phyloP scores from a whole-genome alignment of 1,140 invertebrate species.

The Oryctes rhinoceros region DNA sequence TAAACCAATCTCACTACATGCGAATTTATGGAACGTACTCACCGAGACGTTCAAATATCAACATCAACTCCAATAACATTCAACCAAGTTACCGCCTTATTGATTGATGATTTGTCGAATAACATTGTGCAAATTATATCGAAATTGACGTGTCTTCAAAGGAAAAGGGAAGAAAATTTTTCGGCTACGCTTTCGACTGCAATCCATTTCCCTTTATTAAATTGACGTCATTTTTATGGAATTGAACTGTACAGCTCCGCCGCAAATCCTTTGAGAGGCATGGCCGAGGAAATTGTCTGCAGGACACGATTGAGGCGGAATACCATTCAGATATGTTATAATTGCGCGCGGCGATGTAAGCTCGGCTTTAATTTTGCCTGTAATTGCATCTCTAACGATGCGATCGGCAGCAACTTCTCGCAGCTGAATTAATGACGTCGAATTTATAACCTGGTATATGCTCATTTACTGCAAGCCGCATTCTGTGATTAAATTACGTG shows the following conservation, averaged over 20 bases:
- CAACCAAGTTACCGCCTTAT: neutral
- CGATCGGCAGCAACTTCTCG: neutral
- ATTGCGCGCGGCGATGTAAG: neutral
- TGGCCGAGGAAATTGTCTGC: neutral
- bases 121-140: neutral
- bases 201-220: conserved; percentile 3
- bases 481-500: neutral
- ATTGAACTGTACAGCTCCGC: neutral
- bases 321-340: conserved; percentile 6
- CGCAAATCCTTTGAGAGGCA: conserved; percentile 1
- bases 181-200: neutral
- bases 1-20: no score
- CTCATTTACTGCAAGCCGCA: neutral
- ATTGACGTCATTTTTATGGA: neutral
- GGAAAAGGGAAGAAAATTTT: neutral
- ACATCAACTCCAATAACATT: neutral
- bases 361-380: conserved; percentile 1
- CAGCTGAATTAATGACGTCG: neutral
- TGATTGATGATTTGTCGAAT: neutral
- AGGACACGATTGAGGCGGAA: conserved; percentile 12
- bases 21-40: no score
- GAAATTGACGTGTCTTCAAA: neutral
- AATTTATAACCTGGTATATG: neutral
- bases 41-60: no score
- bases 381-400: conserved; percentile 8